Base-by-base conservation (phyloP, 2,113 vertebrate species). In the Gymnogyps californianus region DNA sequence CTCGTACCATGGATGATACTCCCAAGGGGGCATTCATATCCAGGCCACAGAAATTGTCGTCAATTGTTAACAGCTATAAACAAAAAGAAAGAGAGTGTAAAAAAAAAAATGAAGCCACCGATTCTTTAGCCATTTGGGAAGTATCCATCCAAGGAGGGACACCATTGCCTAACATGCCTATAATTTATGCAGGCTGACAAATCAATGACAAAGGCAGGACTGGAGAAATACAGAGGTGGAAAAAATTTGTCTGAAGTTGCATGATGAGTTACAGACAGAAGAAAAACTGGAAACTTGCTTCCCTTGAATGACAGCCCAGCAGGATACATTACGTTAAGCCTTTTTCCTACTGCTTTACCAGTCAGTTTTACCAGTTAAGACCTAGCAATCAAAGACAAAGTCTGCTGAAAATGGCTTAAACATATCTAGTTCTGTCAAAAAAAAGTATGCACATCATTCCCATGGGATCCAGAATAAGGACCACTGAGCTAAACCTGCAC, bases 11-110 rank as follows among this genome's bases (percentile, higher is more conserved):
- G 97, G 99, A 99, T 0, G 99, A 99, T 89, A 99, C 99, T 20
- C 99, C 99, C 97, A 99, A 92, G 1, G 99, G 99, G 14, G 99
- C 99, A 9, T 99, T 99, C 99, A 99, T 99, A 98, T 99, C 99
- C 97, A 99, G 97, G 94, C 99, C 99, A 82, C 99, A 99, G 97
- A 99, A 99, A 97, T 99, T 99, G 95, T 99, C 99, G 32, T 99
- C 99, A 12, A 99, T 99, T 85, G 99, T 99, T 96, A 99, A 97
- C 89, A 99, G 99, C 99, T 99, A 97, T 17, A 90, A 86, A 76
- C 6, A 81, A 54, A 47, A 61, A 36, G 6, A 61, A 19, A 24
- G 6, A 65, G 16, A 16, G 7, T 1, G 3, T 13, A 31, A 64
- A 47, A 70, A 64, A 47, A 70, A 49, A 16, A 47, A 25, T 13